Evolutionary conservation across 2,113 vertebrate species (phyloP).

Genomic region (Andinoacara biseriatus): DNA sequence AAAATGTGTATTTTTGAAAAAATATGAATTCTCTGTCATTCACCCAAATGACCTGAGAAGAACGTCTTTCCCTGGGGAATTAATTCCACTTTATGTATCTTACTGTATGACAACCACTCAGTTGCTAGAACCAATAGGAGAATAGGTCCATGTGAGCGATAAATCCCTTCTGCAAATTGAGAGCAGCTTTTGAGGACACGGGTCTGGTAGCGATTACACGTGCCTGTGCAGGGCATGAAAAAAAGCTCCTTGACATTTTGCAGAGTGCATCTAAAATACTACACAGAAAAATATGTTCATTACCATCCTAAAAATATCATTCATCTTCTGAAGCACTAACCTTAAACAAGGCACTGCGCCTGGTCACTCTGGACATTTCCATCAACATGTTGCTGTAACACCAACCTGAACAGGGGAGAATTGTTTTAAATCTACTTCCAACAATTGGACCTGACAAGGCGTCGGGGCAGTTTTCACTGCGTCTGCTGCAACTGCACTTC

Average conservation of each 20-base stretch:
- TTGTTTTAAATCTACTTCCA: slow-evolving; percentile 15
- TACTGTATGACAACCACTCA: slow-evolving; percentile 23
- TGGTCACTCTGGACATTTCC: slow-evolving; percentile 11
- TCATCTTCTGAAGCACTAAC: slow-evolving; percentile 26
- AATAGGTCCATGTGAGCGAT: slow-evolving; percentile 33
- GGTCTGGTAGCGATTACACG: slow-evolving; percentile 73
- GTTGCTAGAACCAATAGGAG: background rate
- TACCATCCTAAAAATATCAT: slow-evolving; percentile 35
- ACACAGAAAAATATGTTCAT: slow-evolving; percentile 44
- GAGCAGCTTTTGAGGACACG: slow-evolving; percentile 65
- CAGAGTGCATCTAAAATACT: slow-evolving; percentile 32
- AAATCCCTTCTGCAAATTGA: slow-evolving; percentile 60
- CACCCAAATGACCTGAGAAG: slow-evolving; percentile 4
- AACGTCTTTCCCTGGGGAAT: slow-evolving; percentile 8
- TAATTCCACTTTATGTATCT: slow-evolving; percentile 13
- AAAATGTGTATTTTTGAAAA: background rate
- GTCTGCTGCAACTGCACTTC: slow-evolving; percentile 34
- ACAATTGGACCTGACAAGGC: slow-evolving; percentile 28
- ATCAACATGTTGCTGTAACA: slow-evolving; percentile 14
- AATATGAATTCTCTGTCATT: background rate
- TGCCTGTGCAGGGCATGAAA: slow-evolving; percentile 29
- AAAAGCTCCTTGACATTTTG: slow-evolving; percentile 17
- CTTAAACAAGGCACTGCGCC: slow-evolving; percentile 2
- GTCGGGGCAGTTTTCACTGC: background rate
- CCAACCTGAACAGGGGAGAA: slow-evolving; percentile 11